These are phyloP conservation scores for Brachynemurus nebulosus DNA, from an alignment of 2,888 invertebrate genomes.

Conservation along the genomic window DNA sequence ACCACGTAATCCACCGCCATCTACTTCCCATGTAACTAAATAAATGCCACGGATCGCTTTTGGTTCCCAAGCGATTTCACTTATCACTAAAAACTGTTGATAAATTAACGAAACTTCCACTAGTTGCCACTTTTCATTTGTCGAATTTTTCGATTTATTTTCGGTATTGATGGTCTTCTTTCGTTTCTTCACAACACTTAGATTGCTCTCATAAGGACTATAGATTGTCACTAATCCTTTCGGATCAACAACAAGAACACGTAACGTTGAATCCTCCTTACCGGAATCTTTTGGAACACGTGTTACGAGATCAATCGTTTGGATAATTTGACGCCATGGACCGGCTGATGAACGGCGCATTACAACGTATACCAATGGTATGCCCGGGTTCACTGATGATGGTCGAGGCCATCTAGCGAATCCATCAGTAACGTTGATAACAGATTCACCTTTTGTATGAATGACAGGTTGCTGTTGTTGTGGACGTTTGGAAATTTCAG, in stretches of 20 bases:
- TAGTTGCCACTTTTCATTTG: slow-evolving; percentile 41
- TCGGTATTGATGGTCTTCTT: slow-evolving; percentile 36
- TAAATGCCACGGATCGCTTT: slow-evolving; percentile 52
- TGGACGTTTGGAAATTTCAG: slow-evolving; percentile 41
- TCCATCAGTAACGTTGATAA: slow-evolving; percentile 46
- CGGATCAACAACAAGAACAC: slow-evolving; percentile 56
- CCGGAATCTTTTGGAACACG: slow-evolving; percentile 49
- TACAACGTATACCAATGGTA: slow-evolving; percentile 52
- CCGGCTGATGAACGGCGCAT: slow-evolving; percentile 49
- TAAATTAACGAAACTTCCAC: slow-evolving; percentile 57
- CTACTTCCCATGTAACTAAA: slow-evolving; percentile 73
- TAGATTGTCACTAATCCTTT: slow-evolving; percentile 56
- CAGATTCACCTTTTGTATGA: slow-evolving; percentile 54
- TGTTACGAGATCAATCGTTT: slow-evolving; percentile 48
- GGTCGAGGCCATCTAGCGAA: slow-evolving; percentile 52
- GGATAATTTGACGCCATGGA: slow-evolving; percentile 51
- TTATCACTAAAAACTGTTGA: slow-evolving; percentile 55
- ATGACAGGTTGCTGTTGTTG: slow-evolving; percentile 55
- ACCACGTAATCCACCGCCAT: slow-evolving; percentile 66
- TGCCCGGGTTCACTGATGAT: slow-evolving; percentile 37
- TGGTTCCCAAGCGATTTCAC: slow-evolving; percentile 60
- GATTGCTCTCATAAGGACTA: slow-evolving; percentile 44
- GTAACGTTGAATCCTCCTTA: slow-evolving; percentile 41
- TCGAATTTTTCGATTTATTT: slow-evolving; percentile 32
- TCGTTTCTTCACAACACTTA: slow-evolving; percentile 29